These are phyloP conservation scores for Cinclus mexicanus DNA, from an alignment of 2,113 vertebrate species.

Conservation along the genomic window DNA sequence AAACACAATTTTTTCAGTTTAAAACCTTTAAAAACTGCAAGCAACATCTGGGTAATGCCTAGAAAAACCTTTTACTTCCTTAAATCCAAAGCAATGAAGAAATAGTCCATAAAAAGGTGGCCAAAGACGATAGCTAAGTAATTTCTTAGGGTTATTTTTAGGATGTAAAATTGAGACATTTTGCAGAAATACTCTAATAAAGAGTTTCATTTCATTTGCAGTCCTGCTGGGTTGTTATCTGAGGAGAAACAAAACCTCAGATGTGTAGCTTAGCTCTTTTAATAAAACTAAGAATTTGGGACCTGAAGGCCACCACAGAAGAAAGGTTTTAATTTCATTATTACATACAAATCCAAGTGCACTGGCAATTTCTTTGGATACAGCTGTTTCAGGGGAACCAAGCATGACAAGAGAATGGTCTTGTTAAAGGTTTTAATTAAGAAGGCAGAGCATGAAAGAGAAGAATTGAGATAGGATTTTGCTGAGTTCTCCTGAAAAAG, in stretches of 20 bases:
- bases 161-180: neutral
- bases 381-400: neutral
- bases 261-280: neutral
- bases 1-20: neutral
- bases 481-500: neutral
- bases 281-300: neutral
- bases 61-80: neutral
- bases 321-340: constrained; percentile 13
- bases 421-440: neutral
- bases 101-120: neutral
- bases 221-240: neutral
- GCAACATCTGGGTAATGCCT: neutral
- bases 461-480: neutral
- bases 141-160: neutral
- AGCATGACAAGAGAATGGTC: neutral
- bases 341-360: neutral
- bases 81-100: neutral
- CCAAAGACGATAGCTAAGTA: neutral
- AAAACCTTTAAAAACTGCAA: neutral
- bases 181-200: neutral
- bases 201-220: neutral
- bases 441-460: neutral
- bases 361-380: neutral
- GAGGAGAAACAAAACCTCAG: constrained; percentile 14
- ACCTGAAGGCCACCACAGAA: neutral